Conservation (phyloP, 2,888 invertebrate species). For the Tetropium fuscum region DNA sequence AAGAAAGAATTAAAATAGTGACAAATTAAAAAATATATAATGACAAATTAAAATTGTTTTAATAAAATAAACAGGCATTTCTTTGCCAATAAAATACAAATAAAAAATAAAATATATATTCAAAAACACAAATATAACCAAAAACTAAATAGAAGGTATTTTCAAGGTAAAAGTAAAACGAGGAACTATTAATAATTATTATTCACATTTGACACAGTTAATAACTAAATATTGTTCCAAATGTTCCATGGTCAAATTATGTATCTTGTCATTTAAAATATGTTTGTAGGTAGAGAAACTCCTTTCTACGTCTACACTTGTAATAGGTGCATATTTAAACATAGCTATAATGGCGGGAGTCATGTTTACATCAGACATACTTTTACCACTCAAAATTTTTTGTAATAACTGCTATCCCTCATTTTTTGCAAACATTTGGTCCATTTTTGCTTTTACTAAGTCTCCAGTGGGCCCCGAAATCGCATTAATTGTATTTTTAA, state of each 20-base stretch:
- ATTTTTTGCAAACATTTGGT: background rate
- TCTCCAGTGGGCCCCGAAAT: background rate
- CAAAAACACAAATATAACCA: no score
- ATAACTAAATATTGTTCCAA: slow-evolving; percentile 2
- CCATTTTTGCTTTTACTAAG: background rate
- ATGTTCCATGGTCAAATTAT: background rate
- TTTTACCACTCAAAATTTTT: background rate
- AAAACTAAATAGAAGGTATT: no score
- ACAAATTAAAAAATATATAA: no score
- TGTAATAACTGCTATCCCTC: background rate
- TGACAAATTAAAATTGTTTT: no score
- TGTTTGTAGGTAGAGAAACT: background rate
- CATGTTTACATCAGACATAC: background rate
- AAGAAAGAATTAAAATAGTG: no score
- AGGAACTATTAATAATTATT: no score
- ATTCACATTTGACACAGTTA: background rate
- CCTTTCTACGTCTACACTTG: slow-evolving; percentile 2
- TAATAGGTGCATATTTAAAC: background rate
- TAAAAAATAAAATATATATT: no score
- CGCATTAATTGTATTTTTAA: background rate
- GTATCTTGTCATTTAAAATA: slow-evolving; percentile 1
- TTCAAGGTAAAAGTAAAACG: no score
- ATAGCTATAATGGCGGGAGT: background rate
- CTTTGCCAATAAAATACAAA: no score
- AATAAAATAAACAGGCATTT: no score